phyloP scores from a whole-genome alignment of 2,888 invertebrate genomes.

The Oligia strigilis region DNA sequence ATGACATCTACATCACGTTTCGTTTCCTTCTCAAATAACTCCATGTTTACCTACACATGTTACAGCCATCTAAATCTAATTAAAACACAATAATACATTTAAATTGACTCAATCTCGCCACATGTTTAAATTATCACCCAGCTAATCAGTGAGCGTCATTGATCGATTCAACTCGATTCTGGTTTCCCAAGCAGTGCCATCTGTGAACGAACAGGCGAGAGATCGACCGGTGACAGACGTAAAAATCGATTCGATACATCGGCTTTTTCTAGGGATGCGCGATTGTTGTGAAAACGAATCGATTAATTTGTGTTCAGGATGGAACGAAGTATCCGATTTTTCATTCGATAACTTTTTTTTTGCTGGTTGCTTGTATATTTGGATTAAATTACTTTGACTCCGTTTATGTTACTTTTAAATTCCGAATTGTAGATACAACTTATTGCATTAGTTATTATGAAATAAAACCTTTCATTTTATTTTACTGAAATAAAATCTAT shows the following conservation, averaged over 20 bases:
- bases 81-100: constrained; percentile 75
- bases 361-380: constrained; percentile 29
- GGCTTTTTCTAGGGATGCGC: constrained; percentile 74
- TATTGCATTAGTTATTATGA: neutral
- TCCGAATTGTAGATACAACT: neutral
- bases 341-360: constrained; percentile 56
- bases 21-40: constrained; percentile 33
- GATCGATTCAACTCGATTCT: constrained; percentile 70
- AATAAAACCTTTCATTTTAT: neutral
- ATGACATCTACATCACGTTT: constrained; percentile 16
- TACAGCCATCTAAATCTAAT: constrained; percentile 71
- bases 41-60: constrained; percentile 65
- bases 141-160: constrained; percentile 75
- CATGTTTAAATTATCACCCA: constrained; percentile 77
- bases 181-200: constrained; percentile 81
- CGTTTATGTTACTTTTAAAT: constrained; percentile 17
- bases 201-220: constrained; percentile 79
- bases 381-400: constrained; percentile 43
- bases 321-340: constrained; percentile 66
- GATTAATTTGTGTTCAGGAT: constrained; percentile 68
- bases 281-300: constrained; percentile 72
- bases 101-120: constrained; percentile 74
- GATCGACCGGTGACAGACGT: constrained; percentile 82
- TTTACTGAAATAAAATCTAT: neutral
- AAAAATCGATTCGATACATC: constrained; percentile 84